Evolutionary conservation across 2,888 invertebrate species (phyloP).

Genomic region (Athalia rosae): DNA sequence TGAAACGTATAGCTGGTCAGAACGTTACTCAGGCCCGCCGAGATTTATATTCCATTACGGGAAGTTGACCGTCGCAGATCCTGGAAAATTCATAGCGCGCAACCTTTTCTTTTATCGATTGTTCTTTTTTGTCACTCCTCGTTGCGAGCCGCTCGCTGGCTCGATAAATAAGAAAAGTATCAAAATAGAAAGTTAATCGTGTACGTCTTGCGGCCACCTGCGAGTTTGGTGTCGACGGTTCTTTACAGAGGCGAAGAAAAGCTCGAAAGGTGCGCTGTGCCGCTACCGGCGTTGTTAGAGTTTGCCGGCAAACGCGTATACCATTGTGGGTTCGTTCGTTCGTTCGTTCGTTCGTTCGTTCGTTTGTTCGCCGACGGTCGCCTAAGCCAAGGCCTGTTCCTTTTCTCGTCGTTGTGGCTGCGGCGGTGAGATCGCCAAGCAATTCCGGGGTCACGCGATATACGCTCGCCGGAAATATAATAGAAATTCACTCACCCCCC

Average conservation of each 20-base stretch:
- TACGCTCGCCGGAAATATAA: conserved; percentile 65
- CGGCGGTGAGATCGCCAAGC: conserved; percentile 48
- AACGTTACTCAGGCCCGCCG: too few relatives aligned
- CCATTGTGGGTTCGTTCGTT: not conserved
- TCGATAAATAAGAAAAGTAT: conserved; percentile 33
- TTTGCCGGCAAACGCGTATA: too few relatives aligned
- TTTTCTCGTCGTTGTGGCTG: not conserved
- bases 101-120: conserved; percentile 9
- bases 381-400: conserved; percentile 20
- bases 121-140: not conserved
- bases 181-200: conserved; percentile 17
- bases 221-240: not conserved
- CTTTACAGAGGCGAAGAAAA: not conserved
- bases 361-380: not conserved
- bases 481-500: conserved; percentile 62
- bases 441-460: conserved; percentile 66
- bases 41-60: too few relatives aligned
- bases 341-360: not conserved
- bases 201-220: conserved; percentile 28
- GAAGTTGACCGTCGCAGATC: not conserved
- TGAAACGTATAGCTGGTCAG: not conserved
- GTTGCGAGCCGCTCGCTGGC: not conserved
- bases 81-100: conserved; percentile 21
- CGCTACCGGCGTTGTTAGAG: too few relatives aligned
- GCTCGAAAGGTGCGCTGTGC: conserved; percentile 23